phyloP scores from a whole-genome alignment of 2,797 vertebrate species.

The Bradypodion pumilum region DNA sequence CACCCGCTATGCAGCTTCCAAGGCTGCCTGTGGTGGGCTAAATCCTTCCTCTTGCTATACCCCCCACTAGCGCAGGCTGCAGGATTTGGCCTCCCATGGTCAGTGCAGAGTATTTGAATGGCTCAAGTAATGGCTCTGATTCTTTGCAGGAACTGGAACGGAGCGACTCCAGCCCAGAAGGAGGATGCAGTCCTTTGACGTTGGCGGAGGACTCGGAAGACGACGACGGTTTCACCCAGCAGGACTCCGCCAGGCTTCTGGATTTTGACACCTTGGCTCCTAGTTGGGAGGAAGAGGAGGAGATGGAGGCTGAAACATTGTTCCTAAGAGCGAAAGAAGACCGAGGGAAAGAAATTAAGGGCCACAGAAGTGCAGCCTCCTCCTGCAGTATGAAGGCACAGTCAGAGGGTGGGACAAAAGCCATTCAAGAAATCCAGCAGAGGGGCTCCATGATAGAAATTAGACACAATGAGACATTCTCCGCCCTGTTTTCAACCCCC shows the following conservation, averaged over 20 bases:
- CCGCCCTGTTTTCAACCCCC: slow-evolving; percentile 66
- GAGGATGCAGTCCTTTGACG: slow-evolving; percentile 65
- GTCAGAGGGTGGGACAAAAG: slow-evolving; percentile 63
- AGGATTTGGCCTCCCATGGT: slow-evolving; percentile 90
- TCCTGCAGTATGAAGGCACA: slow-evolving; percentile 64
- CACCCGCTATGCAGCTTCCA: slow-evolving; percentile 71
- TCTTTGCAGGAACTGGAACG: slow-evolving; percentile 70
- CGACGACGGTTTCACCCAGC: slow-evolving; percentile 60
- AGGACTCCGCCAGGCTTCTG: slow-evolving; percentile 64
- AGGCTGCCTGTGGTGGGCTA: slow-evolving; percentile 79
- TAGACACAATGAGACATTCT: slow-evolving; percentile 59
- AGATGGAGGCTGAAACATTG: slow-evolving; percentile 59
- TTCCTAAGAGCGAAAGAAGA: slow-evolving; percentile 63
- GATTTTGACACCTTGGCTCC: slow-evolving; percentile 64
- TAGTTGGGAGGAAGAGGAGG: slow-evolving; percentile 68
- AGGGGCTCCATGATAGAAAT: slow-evolving; percentile 62
- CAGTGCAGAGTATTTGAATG: slow-evolving; percentile 80
- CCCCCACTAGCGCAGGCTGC: slow-evolving; percentile 85
- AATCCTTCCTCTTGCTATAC: slow-evolving; percentile 83
- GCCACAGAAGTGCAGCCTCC: slow-evolving; percentile 55
- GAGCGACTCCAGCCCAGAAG: slow-evolving; percentile 66
- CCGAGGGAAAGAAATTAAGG: slow-evolving; percentile 61
- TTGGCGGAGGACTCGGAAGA: slow-evolving; percentile 41
- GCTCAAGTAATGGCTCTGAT: slow-evolving; percentile 74
- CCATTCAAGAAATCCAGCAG: slow-evolving; percentile 52